These are phyloP conservation scores for Hartigia nigra DNA, from an alignment of 2,888 invertebrate species.

Conservation along the genomic window DNA sequence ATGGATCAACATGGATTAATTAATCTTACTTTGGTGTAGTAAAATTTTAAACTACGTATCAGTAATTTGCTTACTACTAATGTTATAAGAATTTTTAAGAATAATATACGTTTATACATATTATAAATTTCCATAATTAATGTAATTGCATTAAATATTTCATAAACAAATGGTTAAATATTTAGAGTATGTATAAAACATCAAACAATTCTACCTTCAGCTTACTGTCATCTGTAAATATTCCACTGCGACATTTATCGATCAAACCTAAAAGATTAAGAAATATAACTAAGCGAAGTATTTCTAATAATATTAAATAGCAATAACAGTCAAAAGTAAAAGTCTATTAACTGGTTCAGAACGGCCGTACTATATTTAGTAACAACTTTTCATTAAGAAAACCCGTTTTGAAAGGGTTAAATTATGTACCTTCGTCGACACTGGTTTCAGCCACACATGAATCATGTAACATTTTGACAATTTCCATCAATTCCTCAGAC, in stretches of 20 bases:
- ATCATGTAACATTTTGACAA: constrained; percentile 58
- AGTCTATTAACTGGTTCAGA: no score
- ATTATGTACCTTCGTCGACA: constrained; percentile 46
- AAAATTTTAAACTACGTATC: background rate
- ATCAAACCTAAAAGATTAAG: constrained; percentile 42
- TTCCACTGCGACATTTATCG: constrained; percentile 50
- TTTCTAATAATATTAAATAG: background rate
- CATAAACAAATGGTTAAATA: no score
- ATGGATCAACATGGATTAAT: constrained; percentile 11
- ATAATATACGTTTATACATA: background rate
- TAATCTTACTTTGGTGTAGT: background rate
- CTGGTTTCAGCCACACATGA: constrained; percentile 62
- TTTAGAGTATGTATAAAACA: no score
- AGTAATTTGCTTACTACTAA: background rate
- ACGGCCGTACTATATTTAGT: no score
- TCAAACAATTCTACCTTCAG: constrained; percentile 39
- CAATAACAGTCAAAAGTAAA: background rate
- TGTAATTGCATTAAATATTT: no score
- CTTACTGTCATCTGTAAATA: constrained; percentile 57
- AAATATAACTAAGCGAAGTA: background rate
- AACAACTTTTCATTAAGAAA: no score
- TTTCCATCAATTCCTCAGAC: constrained; percentile 37
- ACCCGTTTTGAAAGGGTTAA: no score
- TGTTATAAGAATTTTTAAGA: background rate
- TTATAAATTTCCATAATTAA: no score